Conservation (phyloP, 1,140 invertebrate genomes). For the Acromyrmex heyeri region DNA sequence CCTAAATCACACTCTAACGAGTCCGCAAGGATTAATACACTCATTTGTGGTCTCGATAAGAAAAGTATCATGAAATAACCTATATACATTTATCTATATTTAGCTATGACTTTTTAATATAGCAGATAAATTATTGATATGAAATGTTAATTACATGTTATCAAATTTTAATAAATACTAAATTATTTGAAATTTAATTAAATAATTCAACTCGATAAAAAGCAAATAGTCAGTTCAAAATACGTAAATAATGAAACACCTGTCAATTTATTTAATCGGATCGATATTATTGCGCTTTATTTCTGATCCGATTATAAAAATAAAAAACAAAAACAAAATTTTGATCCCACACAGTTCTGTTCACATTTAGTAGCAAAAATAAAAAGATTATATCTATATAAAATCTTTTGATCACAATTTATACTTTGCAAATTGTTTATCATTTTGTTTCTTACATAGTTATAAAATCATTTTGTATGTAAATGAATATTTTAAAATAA, state of each 20-base stretch:
- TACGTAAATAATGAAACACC: not conserved
- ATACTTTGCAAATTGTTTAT: not conserved
- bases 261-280: conserved; percentile 7
- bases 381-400: not conserved
- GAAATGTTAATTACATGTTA: not conserved
- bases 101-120: not conserved
- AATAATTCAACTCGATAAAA: conserved; percentile 31
- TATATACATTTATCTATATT: not conserved
- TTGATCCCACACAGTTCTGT: not conserved
- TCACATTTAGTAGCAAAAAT: not conserved
- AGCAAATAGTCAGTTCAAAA: not conserved
- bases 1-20: conserved; percentile 46
- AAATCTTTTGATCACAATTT: not conserved
- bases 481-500: no score
- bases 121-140: not conserved
- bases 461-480: not conserved
- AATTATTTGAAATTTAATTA: conserved; percentile 5
- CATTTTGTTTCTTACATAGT: not conserved
- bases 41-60: conserved; percentile 6
- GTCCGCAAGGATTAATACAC: conserved; percentile 35
- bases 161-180: not conserved
- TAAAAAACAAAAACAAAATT: not conserved
- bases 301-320: not conserved
- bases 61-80: not conserved
- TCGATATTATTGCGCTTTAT: not conserved